Percentiles rank a stretch among this genome's conserved stretches.
phyloP scores from a whole-genome alignment of 1,140 invertebrate species.

The Drosophila dunni region DNA sequence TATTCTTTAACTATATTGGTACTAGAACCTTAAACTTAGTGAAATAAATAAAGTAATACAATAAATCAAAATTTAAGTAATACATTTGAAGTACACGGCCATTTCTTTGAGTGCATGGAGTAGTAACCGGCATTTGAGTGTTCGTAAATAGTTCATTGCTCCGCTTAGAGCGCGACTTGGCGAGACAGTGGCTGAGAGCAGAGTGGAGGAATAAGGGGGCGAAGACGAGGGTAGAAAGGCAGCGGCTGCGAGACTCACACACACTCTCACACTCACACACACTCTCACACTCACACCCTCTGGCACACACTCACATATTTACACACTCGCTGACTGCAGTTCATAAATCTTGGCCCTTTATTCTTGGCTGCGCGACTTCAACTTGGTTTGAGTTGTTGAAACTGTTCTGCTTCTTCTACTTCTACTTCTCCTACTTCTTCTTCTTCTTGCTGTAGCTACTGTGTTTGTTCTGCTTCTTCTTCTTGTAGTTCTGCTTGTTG shows the following conservation, averaged over 20 bases:
- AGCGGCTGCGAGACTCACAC: constrained; percentile 50
- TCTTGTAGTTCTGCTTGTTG: constrained; percentile 8
- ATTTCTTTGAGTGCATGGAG: neutral
- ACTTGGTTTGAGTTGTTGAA: constrained; percentile 44
- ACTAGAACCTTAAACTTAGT: too few species aligned
- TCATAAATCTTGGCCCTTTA: constrained; percentile 76
- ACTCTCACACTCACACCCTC: constrained; percentile 5
- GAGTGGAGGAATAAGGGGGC: too few species aligned
- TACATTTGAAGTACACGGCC: too few species aligned
- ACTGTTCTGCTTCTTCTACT: constrained; percentile 16
- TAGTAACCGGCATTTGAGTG: constrained; percentile 44
- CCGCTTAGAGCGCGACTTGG: constrained; percentile 61
- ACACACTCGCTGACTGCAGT: constrained; percentile 55
- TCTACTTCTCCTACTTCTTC: constrained; percentile 15
- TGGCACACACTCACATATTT: constrained; percentile 1
- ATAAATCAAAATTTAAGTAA: too few species aligned
- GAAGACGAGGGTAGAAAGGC: neutral
- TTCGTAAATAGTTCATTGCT: constrained; percentile 80
- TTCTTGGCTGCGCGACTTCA: constrained; percentile 54
- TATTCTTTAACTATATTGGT: too few species aligned
- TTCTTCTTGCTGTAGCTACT: constrained; percentile 5
- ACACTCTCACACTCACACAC: constrained; percentile 25
- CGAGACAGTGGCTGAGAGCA: constrained; percentile 12
- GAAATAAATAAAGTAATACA: too few species aligned
- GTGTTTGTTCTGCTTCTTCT: constrained; percentile 5